These are phyloP conservation scores for Chaitophorus viminalis DNA, from an alignment of 2,888 invertebrate species.

Conservation along the genomic window DNA sequence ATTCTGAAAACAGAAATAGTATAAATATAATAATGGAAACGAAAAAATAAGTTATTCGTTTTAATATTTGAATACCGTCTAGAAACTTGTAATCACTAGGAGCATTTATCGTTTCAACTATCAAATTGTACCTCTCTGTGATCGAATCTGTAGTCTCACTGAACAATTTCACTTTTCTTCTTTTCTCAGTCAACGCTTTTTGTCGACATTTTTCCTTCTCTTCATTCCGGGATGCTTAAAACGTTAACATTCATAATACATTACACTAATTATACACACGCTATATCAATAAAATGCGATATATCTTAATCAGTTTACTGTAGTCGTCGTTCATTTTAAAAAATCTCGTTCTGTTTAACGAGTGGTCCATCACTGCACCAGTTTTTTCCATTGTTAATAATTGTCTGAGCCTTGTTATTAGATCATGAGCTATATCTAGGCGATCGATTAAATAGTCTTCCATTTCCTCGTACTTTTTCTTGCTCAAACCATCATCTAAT, in stretches of 20 bases:
- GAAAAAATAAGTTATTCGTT: neutral
- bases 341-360: conserved; percentile 50
- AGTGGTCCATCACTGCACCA: conserved; percentile 43
- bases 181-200: conserved; percentile 37
- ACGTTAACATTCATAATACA: neutral
- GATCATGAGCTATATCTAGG: conserved; percentile 9
- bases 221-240: conserved; percentile 13
- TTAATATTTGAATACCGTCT: conserved; percentile 28
- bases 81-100: conserved; percentile 50
- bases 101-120: conserved; percentile 46
- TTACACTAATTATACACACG: too few relatives aligned
- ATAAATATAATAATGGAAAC: neutral
- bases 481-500: neutral
- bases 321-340: conserved; percentile 27
- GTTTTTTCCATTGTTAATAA: conserved; percentile 55
- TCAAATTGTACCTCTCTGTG: conserved; percentile 13
- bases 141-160: conserved; percentile 32
- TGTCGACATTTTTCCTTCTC: conserved; percentile 19
- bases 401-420: conserved; percentile 34
- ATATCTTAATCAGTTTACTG: neutral
- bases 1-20: conserved; percentile 31
- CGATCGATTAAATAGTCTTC: conserved; percentile 32
- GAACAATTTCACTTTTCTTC: conserved; percentile 18
- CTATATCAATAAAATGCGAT: neutral
- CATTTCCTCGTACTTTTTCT: neutral